A percentile compares a stretch with the other conserved stretches of the same genome.
phyloP scores from a whole-genome alignment of 1,140 invertebrate genomes.

The Anastrepha obliqua region DNA sequence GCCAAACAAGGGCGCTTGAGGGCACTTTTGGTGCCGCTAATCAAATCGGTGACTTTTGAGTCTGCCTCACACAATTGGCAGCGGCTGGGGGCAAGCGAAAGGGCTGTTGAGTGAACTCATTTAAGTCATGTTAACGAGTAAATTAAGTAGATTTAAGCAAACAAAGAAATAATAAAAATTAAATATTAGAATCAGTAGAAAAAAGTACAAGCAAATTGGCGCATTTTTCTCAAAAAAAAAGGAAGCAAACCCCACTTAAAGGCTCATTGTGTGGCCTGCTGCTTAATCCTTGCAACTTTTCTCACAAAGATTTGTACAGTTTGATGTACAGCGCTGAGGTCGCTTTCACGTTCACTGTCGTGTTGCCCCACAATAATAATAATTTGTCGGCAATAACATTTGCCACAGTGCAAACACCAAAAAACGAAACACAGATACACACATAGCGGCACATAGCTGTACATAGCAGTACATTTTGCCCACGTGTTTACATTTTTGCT shows the following conservation, averaged over 20 bases:
- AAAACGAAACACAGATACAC: not conserved
- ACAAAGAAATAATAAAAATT: not conserved
- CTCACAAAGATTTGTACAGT: constrained; percentile 30
- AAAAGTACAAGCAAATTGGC: constrained; percentile 27
- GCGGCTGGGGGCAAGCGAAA: constrained; percentile 3
- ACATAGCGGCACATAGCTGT: not conserved
- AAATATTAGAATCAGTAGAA: not conserved
- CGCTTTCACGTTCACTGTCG: constrained; percentile 48
- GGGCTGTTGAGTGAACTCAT: constrained; percentile 22
- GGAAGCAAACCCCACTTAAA: not conserved
- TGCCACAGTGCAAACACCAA: not conserved
- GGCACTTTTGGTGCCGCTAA: constrained; percentile 37
- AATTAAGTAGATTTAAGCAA: constrained; percentile 26
- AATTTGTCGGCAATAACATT: constrained; percentile 49
- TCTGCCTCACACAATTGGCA: not conserved
- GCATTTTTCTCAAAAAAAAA: not conserved
- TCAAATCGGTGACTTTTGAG: not conserved
- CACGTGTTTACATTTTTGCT: constrained; percentile 31
- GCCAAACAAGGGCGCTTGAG: not conserved
- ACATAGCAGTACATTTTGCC: not conserved
- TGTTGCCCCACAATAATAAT: constrained; percentile 51
- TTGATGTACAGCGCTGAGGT: not conserved
- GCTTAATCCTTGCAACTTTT: constrained; percentile 28
- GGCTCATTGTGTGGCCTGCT: constrained; percentile 40
- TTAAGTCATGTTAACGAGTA: constrained; percentile 51